Conservation (phyloP, 2,113 vertebrate genomes). For the Melanerpes formicivorus region DNA sequence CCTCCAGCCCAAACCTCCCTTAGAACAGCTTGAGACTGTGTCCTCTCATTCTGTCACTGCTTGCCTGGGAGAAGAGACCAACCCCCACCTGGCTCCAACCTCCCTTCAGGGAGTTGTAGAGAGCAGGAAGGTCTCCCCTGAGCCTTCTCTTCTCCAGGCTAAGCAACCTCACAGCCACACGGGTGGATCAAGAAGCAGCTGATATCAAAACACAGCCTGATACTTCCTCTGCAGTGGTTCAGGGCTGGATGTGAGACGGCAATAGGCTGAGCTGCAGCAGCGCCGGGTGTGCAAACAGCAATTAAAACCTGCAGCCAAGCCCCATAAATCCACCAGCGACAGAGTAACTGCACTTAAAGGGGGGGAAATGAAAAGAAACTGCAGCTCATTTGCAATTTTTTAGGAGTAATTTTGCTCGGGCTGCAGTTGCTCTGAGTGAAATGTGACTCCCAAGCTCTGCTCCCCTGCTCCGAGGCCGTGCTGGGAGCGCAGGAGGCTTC, state of each 20-base stretch:
- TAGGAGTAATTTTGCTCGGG: conserved; percentile 8
- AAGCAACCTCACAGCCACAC: background rate
- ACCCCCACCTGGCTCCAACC: too few species aligned
- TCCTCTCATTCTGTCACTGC: too few species aligned
- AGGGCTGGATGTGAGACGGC: background rate
- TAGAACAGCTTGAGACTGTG: too few species aligned
- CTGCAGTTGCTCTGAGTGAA: background rate
- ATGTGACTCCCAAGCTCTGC: background rate
- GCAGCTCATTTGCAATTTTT: conserved; percentile 42
- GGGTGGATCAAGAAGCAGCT: background rate
- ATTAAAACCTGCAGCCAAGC: conserved; percentile 42
- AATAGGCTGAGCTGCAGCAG: background rate
- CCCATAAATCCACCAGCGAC: conserved; percentile 17
- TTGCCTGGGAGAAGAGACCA: too few species aligned
- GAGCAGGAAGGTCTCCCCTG: too few species aligned
- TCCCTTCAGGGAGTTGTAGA: too few species aligned
- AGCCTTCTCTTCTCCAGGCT: background rate
- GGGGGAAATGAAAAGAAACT: conserved; percentile 15
- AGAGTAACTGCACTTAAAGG: background rate
- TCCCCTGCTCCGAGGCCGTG: background rate
- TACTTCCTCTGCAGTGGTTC: background rate
- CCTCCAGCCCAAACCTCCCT: too few species aligned
- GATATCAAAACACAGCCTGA: background rate
- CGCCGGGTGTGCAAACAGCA: conserved; percentile 21
- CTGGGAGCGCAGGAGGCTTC: background rate